Conservation (phyloP, 2,113 vertebrate genomes). For the Tauraco erythrolophus region DNA sequence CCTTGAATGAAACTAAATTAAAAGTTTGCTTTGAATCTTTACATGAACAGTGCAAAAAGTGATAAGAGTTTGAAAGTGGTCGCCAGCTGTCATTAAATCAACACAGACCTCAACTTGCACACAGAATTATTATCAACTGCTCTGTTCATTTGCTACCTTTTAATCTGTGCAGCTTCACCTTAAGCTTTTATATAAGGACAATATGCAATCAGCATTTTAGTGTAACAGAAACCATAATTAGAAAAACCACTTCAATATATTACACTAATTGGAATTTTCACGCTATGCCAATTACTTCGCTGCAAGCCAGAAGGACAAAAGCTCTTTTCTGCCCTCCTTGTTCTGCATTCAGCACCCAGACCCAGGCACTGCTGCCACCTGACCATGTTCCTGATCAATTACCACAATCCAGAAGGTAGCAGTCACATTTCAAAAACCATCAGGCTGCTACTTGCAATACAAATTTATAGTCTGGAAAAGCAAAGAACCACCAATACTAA, state of each 20-base stretch:
- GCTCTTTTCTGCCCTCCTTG: not conserved
- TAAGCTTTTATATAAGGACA: not conserved
- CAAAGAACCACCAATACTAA: not conserved
- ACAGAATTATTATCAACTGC: not conserved
- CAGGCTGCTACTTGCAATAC: not conserved
- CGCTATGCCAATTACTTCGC: not conserved
- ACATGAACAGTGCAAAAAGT: not conserved
- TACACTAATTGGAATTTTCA: not conserved
- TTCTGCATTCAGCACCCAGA: not conserved
- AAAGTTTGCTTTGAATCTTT: not conserved
- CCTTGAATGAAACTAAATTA: not conserved
- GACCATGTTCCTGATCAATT: accelerated
- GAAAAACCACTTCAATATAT: not conserved
- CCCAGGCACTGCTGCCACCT: not conserved
- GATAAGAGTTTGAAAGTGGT: not conserved
- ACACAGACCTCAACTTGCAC: not conserved
- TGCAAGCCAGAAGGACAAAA: not conserved
- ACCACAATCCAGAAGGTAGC: not conserved
- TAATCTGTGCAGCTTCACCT: not conserved
- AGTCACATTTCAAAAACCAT: not conserved
- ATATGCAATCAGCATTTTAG: not conserved
- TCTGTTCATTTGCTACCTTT: not conserved
- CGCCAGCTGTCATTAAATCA: not conserved
- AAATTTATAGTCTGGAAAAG: not conserved
- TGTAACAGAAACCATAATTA: not conserved